Percentiles rank a stretch among this genome's conserved stretches.
Evolutionary conservation across 2,888 invertebrate species (phyloP).

Genomic region (Allacma fusca): DNA sequence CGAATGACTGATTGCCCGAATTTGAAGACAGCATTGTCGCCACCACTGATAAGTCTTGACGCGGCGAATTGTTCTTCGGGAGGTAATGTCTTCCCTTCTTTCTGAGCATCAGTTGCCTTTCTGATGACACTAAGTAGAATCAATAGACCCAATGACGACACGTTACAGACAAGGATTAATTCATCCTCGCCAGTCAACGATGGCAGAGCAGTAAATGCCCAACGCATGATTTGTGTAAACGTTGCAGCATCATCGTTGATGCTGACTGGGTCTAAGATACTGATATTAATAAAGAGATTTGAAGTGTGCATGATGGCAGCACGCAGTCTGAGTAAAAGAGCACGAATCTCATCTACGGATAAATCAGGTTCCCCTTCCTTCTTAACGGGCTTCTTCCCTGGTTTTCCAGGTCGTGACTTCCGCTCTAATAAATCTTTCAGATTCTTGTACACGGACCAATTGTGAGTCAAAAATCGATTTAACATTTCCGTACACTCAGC

Average conservation of each 20-base stretch:
- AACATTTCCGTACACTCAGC: constrained; percentile 78
- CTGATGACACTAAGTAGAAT: constrained; percentile 83
- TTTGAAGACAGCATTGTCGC: constrained; percentile 74
- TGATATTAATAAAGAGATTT: constrained; percentile 91
- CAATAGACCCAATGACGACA: constrained; percentile 82
- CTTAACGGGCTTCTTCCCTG: constrained; percentile 52
- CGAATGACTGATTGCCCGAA: constrained; percentile 86
- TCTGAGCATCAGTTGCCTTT: constrained; percentile 68
- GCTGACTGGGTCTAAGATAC: constrained; percentile 84
- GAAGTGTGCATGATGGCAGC: constrained; percentile 87
- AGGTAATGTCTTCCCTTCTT: constrained; percentile 52
- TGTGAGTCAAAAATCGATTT: constrained; percentile 80
- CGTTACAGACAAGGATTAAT: constrained; percentile 83
- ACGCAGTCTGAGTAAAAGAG: constrained; percentile 81
- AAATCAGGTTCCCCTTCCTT: constrained; percentile 77
- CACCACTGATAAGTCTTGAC: constrained; percentile 69
- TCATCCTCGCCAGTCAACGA: constrained; percentile 66
- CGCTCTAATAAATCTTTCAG: constrained; percentile 71
- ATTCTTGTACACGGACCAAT: constrained; percentile 86
- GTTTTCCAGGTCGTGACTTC: constrained; percentile 57
- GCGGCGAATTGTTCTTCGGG: constrained; percentile 60
- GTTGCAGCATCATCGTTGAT: constrained; percentile 84
- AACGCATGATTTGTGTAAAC: constrained; percentile 75
- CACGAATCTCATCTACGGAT: constrained; percentile 77
- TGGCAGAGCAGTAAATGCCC: constrained; percentile 59